A percentile compares a stretch with the other conserved stretches of the same genome.
Evolutionary conservation across 2,797 vertebrate species (phyloP).

Genomic region (Myotis daubentonii): DNA sequence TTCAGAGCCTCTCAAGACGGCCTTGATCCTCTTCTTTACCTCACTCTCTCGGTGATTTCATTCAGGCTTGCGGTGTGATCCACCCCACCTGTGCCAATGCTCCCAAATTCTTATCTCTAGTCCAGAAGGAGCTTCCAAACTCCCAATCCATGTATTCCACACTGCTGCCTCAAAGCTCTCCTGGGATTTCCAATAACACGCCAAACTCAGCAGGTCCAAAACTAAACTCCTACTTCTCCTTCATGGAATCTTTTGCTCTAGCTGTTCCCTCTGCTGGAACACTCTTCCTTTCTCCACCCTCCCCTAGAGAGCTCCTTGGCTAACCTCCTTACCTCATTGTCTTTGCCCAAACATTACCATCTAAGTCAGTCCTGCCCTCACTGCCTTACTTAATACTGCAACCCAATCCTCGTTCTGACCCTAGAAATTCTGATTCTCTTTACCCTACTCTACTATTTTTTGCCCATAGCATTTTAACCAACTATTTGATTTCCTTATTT

Average conservation of each 20-base stretch:
- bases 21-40: not conserved
- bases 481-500: not conserved
- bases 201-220: not conserved
- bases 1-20: not conserved
- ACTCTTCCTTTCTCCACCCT: not conserved
- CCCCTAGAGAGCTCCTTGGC: not conserved
- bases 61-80: not conserved
- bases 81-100: not conserved
- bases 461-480: not conserved
- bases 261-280: not conserved
- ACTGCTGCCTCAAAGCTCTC: not conserved
- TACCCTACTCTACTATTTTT: not conserved
- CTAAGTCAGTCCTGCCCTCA: not conserved
- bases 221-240: not conserved
- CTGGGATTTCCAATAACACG: not conserved
- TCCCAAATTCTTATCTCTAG: not conserved
- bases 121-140: not conserved
- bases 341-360: not conserved
- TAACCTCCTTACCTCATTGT: not conserved
- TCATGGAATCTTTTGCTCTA: not conserved
- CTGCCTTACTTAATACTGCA: not conserved
- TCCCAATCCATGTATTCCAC: not conserved
- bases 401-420: not conserved
- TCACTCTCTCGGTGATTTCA: not conserved
- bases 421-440: not conserved